Percentiles rank a stretch among this genome's conserved stretches.
These are phyloP conservation scores for Siderastrea radians DNA, from an alignment of 92 coral and sea anemone genomes.

Conservation along the genomic window DNA sequence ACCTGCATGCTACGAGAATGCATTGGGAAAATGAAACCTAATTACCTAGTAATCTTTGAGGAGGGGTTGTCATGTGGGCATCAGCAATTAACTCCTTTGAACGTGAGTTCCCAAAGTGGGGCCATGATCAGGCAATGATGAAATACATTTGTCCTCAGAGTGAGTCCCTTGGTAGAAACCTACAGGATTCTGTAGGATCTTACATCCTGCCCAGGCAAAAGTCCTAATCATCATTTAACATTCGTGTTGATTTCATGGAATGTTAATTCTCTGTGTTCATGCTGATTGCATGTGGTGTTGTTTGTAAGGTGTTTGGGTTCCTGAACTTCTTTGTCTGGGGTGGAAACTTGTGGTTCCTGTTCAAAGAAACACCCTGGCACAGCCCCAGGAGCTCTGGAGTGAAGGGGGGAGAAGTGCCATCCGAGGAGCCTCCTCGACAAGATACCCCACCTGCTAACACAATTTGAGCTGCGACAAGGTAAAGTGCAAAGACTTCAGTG, in stretches of 20 bases:
- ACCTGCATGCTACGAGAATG: too few species aligned
- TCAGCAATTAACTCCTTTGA: too few species aligned
- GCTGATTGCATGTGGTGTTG: background rate
- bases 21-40: too few species aligned
- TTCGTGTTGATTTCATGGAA: background rate
- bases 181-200: too few species aligned
- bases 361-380: slow-evolving; percentile 99
- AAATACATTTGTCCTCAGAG: too few species aligned
- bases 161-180: too few species aligned
- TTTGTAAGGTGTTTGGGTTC: slow-evolving; percentile 89
- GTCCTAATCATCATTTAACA: background rate
- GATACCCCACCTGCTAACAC: slow-evolving; percentile 86
- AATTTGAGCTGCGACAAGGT: slow-evolving; percentile 18
- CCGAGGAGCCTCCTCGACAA: slow-evolving; percentile 74
- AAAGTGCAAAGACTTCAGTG: too few species aligned
- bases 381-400: slow-evolving; percentile 82
- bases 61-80: too few species aligned
- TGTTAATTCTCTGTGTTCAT: background rate
- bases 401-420: slow-evolving; percentile 49
- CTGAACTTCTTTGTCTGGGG: slow-evolving; percentile 95
- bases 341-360: slow-evolving; percentile 97
- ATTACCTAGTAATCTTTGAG: too few species aligned
- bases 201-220: too few species aligned
- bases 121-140: too few species aligned
- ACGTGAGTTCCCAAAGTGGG: too few species aligned